A percentile compares a stretch with the other conserved stretches of the same genome.
These are phyloP conservation scores for Labrus mixtus DNA, from an alignment of 2,113 vertebrate genomes.

Conservation along the genomic window DNA sequence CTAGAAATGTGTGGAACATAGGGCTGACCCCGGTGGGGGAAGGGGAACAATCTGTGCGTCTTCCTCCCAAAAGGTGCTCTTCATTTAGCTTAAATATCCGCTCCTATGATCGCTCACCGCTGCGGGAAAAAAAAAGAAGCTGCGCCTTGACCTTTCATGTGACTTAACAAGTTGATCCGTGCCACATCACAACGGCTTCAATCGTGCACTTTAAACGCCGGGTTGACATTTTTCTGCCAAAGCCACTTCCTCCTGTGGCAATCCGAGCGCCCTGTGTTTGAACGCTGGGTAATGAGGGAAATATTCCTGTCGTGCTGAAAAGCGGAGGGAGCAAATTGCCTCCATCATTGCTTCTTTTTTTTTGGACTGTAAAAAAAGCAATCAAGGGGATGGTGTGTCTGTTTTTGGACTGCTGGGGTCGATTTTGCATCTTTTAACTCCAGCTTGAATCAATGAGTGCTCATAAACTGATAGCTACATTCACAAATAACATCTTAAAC, in stretches of 20 bases:
- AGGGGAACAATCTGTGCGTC: constrained; percentile 19
- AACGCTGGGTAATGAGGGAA: constrained; percentile 68
- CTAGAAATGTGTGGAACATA: too few species aligned
- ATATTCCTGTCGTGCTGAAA: constrained; percentile 57
- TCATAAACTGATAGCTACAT: not conserved
- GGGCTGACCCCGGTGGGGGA: too few species aligned
- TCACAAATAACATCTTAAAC: constrained; percentile 7
- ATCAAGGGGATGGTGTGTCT: constrained; percentile 49
- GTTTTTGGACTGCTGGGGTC: constrained; percentile 2
- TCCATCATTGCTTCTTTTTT: constrained; percentile 59
- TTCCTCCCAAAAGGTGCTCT: constrained; percentile 21
- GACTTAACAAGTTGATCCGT: constrained; percentile 75
- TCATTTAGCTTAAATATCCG: constrained; percentile 48
- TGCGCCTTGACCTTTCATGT: constrained; percentile 78
- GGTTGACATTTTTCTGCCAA: constrained; percentile 74
- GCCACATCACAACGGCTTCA: constrained; percentile 72
- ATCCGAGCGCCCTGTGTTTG: constrained; percentile 66
- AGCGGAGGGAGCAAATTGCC: constrained; percentile 62
- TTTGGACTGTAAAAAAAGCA: constrained; percentile 62
- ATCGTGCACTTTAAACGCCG: constrained; percentile 71
- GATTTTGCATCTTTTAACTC: constrained; percentile 27
- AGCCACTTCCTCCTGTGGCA: constrained; percentile 79
- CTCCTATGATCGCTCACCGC: constrained; percentile 35
- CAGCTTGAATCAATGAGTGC: constrained; percentile 28
- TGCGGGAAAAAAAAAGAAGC: constrained; percentile 67